Percentiles rank a stretch among this genome's conserved stretches.
Conservation (phyloP, 2,797 vertebrate genomes). For the Sebastes kiyomatsui region DNA sequence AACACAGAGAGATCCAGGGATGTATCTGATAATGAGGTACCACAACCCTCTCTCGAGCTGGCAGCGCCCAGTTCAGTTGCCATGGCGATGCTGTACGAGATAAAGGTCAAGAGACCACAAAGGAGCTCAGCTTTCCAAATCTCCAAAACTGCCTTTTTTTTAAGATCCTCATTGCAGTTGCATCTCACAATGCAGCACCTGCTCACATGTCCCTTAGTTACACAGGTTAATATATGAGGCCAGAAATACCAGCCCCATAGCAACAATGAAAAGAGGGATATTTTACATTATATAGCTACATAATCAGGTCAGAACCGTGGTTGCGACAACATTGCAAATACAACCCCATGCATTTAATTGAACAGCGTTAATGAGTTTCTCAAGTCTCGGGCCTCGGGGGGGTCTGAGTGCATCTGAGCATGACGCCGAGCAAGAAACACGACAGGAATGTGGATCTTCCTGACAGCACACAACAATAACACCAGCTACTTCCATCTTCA, state of each 20-base stretch:
- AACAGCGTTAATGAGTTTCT: slow-evolving; percentile 42
- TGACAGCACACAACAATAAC: slow-evolving; percentile 56
- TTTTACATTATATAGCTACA: background rate
- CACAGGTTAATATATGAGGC: background rate
- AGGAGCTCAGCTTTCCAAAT: slow-evolving; percentile 41
- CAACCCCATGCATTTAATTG: slow-evolving; percentile 1
- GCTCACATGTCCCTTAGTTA: background rate
- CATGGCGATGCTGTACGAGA: slow-evolving; percentile 68
- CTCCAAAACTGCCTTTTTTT: slow-evolving; percentile 20
- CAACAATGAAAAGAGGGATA: background rate
- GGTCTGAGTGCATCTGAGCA: background rate
- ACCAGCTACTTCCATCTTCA: slow-evolving; percentile 24
- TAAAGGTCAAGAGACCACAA: slow-evolving; percentile 73
- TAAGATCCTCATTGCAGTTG: background rate
- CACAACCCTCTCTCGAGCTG: slow-evolving; percentile 33
- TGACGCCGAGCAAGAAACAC: slow-evolving; percentile 31
- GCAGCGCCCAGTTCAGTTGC: slow-evolving; percentile 68
- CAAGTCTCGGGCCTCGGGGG: slow-evolving; percentile 16
- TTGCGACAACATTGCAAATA: background rate
- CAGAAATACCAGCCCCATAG: background rate
- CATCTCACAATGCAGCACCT: background rate
- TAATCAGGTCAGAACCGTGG: background rate
- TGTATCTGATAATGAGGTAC: slow-evolving; percentile 15
- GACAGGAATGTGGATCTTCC: slow-evolving; percentile 77
- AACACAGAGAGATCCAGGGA: background rate